A percentile compares a stretch with the other conserved stretches of the same genome.
Conservation (phyloP, 1,140 invertebrate species). For the Pentalonia nigronervosa region DNA sequence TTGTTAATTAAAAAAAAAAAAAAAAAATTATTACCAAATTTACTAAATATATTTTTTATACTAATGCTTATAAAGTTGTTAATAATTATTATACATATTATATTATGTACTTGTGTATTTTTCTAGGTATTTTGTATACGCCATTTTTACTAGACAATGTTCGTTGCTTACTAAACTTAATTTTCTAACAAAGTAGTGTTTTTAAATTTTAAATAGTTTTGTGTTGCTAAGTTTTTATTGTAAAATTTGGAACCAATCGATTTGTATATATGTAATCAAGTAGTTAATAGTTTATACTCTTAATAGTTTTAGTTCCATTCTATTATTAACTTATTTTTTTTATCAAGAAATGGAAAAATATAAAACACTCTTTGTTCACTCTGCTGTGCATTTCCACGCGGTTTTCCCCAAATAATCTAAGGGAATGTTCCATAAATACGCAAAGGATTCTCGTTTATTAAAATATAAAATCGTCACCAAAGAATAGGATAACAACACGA, state of each 20-base stretch:
- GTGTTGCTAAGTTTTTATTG: neutral
- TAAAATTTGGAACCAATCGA: neutral
- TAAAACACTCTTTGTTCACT: neutral
- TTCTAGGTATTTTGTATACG: neutral
- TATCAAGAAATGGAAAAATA: neutral
- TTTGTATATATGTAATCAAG: neutral
- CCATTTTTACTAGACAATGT: neutral
- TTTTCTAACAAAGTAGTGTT: neutral
- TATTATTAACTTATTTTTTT: neutral
- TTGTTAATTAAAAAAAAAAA: neutral
- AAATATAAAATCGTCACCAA: constrained; percentile 51
- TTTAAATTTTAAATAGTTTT: neutral
- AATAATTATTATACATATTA: neutral
- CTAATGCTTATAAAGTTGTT: neutral
- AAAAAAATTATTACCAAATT: neutral
- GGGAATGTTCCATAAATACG: constrained; percentile 15
- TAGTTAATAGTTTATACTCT: neutral
- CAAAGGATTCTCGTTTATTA: constrained; percentile 46
- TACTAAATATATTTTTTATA: neutral
- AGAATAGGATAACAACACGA: constrained; percentile 22
- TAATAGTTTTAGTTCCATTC: neutral
- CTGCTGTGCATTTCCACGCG: neutral
- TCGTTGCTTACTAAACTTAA: neutral
- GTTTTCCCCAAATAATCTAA: neutral
- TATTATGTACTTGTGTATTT: neutral